These are phyloP conservation scores for Stichodactyla mertensii DNA, from an alignment of 64 coral and sea anemone species.

Conservation along the genomic window DNA sequence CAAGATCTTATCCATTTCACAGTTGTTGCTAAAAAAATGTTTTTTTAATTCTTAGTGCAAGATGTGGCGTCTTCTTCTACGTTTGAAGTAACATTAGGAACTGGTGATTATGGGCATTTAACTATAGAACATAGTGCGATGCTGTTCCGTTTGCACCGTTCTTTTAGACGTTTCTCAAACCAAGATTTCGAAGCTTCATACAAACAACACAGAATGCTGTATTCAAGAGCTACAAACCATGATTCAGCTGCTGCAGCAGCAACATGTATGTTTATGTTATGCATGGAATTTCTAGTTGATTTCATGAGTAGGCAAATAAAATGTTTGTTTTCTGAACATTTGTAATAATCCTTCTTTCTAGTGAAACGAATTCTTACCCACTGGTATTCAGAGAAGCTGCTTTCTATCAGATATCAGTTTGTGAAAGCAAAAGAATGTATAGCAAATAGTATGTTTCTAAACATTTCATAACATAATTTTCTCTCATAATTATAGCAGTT, in stretches of 20 bases:
- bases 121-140: constrained; percentile 32
- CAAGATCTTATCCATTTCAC: too few relatives aligned
- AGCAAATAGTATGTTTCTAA: background rate
- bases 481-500: too few relatives aligned
- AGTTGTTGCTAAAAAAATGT: too few relatives aligned
- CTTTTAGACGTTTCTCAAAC: constrained; percentile 11
- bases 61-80: constrained; percentile 27
- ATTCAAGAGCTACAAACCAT: constrained; percentile 42
- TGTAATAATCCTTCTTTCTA: background rate
- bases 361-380: background rate
- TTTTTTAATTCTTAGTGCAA: constrained; percentile 17
- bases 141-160: constrained; percentile 11
- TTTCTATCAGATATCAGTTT: constrained; percentile 29
- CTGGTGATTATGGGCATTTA: constrained; percentile 27
- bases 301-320: too few relatives aligned
- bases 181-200: constrained; percentile 46
- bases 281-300: too few relatives aligned
- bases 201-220: constrained; percentile 28
- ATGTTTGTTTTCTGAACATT: too few relatives aligned
- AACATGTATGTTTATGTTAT: constrained; percentile 8
- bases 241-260: constrained; percentile 17
- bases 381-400: constrained; percentile 26
- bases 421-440: background rate
- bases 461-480: background rate
- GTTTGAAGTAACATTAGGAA: constrained; percentile 30